These are phyloP conservation scores for Threskiornis aethiopicus DNA, from an alignment of 2,797 vertebrate genomes.

Conservation along the genomic window DNA sequence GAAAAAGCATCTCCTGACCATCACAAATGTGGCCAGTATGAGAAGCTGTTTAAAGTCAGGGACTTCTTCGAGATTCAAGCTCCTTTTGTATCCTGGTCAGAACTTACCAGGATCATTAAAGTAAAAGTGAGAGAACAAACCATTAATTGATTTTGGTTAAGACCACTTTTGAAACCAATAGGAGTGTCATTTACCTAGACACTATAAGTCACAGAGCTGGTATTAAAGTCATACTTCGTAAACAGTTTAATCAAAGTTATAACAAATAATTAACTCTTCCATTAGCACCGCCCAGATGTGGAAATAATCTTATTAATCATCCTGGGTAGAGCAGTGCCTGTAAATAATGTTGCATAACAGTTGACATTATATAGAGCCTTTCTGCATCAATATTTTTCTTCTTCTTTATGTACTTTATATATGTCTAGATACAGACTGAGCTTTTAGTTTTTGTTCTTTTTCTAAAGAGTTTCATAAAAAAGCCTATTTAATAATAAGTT, in stretches of 20 bases:
- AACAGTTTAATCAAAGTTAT: slow-evolving; percentile 18
- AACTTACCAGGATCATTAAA: neutral
- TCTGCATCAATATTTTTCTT: neutral
- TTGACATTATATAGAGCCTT: neutral
- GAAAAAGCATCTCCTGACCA: neutral
- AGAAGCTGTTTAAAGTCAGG: neutral
- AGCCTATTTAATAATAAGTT: neutral
- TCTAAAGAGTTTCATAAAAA: neutral
- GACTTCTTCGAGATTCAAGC: neutral
- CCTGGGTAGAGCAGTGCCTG: neutral
- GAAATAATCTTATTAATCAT: slow-evolving; percentile 35
- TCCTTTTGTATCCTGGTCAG: neutral
- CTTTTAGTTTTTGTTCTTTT: neutral
- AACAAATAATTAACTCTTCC: slow-evolving; percentile 46
- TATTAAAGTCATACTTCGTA: neutral
- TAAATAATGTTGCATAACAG: slow-evolving; percentile 29
- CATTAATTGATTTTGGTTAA: neutral
- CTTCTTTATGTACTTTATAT: neutral
- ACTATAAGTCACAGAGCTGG: neutral
- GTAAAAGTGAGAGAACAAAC: slow-evolving; percentile 19
- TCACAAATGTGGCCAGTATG: neutral
- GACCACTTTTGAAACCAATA: neutral
- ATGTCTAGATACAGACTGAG: neutral
- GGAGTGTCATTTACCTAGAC: neutral
- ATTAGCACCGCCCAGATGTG: neutral